Percentiles rank a stretch among this genome's conserved stretches.
These are phyloP conservation scores for Venusia cambrica DNA, from an alignment of 2,888 invertebrate species.

Conservation along the genomic window DNA sequence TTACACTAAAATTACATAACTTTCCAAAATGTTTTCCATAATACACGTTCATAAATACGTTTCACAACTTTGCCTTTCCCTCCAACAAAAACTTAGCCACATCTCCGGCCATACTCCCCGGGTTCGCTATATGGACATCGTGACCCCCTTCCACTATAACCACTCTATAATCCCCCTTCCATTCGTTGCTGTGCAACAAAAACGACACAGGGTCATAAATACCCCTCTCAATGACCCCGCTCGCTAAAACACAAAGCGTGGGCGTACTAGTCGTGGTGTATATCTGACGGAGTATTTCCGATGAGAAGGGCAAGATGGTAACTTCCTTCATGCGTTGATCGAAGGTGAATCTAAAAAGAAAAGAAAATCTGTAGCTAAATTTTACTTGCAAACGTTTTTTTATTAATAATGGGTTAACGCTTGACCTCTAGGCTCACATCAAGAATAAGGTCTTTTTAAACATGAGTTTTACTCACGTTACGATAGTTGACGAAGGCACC, in stretches of 20 bases:
- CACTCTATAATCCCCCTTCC: constrained; percentile 51
- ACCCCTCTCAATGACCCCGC: constrained; percentile 34
- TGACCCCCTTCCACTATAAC: constrained; percentile 77
- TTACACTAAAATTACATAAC: too few species aligned
- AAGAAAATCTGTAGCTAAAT: background rate
- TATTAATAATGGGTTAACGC: too few species aligned
- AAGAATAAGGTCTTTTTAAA: too few species aligned
- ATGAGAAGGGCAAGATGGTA: constrained; percentile 43
- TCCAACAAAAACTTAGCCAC: constrained; percentile 50
- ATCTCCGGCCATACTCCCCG: constrained; percentile 70
- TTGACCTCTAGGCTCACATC: too few species aligned
- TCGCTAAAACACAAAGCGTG: constrained; percentile 47
- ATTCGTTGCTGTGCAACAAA: constrained; percentile 41
- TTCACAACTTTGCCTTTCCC: constrained; percentile 27
- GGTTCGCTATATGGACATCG: constrained; percentile 80
- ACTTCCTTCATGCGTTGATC: constrained; percentile 61
- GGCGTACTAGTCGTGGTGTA: constrained; percentile 45
- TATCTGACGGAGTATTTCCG: constrained; percentile 38
- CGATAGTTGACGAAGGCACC: too few species aligned
- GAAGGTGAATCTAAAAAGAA: constrained; percentile 46
- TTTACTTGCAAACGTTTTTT: too few species aligned
- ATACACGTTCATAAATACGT: too few species aligned
- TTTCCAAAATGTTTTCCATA: too few species aligned
- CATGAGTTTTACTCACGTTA: too few species aligned
- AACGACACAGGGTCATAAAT: constrained; percentile 42